A percentile compares a stretch with the other conserved stretches of the same genome.
Evolutionary conservation across 2,797 vertebrate genomes (phyloP).

Genomic region (Helicolenus hilgendorfi): DNA sequence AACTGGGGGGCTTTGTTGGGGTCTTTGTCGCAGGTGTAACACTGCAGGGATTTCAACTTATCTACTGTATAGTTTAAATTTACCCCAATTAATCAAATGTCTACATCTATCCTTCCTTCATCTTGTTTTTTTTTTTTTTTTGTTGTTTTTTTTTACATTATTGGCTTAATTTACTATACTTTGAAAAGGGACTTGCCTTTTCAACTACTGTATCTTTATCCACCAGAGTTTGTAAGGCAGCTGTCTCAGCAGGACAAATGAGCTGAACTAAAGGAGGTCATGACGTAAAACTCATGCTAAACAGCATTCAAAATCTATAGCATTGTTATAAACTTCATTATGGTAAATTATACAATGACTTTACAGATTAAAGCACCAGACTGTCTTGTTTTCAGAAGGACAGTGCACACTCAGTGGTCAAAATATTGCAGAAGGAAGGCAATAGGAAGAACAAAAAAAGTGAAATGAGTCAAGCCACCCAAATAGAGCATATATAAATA

Average conservation of each 20-base stretch:
- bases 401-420: not conserved
- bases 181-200: not conserved
- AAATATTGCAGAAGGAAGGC: not conserved
- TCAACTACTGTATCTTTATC: not conserved
- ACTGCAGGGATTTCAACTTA: not conserved
- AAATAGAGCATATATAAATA: not conserved
- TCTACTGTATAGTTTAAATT: not conserved
- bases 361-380: conserved; percentile 2
- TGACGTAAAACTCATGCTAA: not conserved
- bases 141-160: not conserved
- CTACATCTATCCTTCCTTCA: not conserved
- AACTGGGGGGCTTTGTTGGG: not conserved
- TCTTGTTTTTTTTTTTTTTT: not conserved
- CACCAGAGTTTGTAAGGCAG: not conserved
- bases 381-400: not conserved
- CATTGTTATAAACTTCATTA: not conserved
- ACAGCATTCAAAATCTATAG: not conserved
- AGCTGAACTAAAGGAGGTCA: conserved; percentile 1
- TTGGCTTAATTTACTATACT: not conserved
- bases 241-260: conserved; percentile 1
- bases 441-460: not conserved
- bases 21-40: not conserved
- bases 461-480: not conserved
- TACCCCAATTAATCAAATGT: not conserved
- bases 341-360: not conserved